phyloP scores from a whole-genome alignment of 2,113 vertebrate genomes.

The Halichoerus grypus region DNA sequence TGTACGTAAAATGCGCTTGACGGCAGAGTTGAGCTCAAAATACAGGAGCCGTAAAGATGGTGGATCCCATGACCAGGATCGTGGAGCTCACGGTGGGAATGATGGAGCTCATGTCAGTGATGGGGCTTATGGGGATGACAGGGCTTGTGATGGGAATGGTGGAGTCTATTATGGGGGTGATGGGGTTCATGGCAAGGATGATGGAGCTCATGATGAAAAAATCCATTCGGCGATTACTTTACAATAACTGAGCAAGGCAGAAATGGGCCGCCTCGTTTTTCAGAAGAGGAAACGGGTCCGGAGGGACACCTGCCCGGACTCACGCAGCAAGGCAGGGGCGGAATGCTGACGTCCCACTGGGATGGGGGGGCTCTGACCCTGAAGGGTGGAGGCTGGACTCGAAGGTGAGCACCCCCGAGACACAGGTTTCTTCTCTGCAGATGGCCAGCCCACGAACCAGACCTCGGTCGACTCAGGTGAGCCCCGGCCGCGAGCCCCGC shows the following conservation, averaged over 20 bases:
- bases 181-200: background rate
- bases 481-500: accelerated
- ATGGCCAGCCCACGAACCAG: accelerated
- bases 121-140: background rate
- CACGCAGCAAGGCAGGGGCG: too few relatives aligned
- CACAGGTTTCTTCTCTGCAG: background rate
- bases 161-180: background rate
- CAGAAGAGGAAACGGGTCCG: background rate
- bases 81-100: background rate
- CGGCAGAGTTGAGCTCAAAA: background rate
- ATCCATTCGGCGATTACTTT: background rate
- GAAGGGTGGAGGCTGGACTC: background rate
- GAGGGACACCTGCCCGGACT: background rate
- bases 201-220: background rate
- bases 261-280: background rate
- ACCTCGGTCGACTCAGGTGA: background rate
- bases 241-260: background rate
- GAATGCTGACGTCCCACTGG: background rate
- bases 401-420: background rate
- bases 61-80: background rate
- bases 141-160: background rate
- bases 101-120: background rate
- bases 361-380: background rate
- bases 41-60: too few relatives aligned
- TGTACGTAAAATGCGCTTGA: background rate